Evolutionary conservation across 2,113 vertebrate genomes (phyloP), one percentile per base, ranked within the genome.

Genomic region (Hemichromis elongatus): DNA sequence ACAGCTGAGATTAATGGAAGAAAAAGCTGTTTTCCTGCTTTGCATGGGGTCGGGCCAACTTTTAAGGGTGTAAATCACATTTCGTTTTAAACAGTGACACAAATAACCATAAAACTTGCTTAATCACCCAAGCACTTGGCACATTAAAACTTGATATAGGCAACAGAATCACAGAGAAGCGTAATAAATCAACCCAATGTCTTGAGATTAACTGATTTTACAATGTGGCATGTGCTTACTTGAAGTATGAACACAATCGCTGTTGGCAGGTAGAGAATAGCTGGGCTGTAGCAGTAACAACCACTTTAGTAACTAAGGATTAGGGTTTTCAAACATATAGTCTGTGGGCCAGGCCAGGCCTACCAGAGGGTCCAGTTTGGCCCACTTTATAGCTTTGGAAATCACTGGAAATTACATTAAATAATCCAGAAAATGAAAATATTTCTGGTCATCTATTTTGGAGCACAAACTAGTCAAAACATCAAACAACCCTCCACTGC

Each of bases 241-340:
- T 28, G 40, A 47, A 47, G 40, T 73, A 18, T 28, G 0, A 73
- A 45, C 14, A 14, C 26, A 47, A 45, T 18, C 0, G 8, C 21
- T 26, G 40, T 28, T 70, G 2, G 21, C 10, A 45, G 1, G 14
- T 6, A 28, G 21, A 19, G 24, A 73, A 18, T 26, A 70, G 40
- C 21, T 45, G 57, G 57, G 30, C 30, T 35, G 18, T 61, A 35
- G 18, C 57, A 61, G 9, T 37, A 63, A 63, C 4, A 45, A 10
- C 21, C 8, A 70, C 66, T 57, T 28, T 16, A 28, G 24, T 7
- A 11, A 45, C 21, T 47, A 70, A 45, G 40, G 66, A 18, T 37
- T 45, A 47, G 40, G 21, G 40, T 18, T 70, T 21, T 45, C 13
- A 45, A 70, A 70, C 2, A 45, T 26, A 21, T 1, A 45, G 37